Evolutionary conservation across 2,113 vertebrate genomes (phyloP).

Genomic region (Propithecus coquereli): DNA sequence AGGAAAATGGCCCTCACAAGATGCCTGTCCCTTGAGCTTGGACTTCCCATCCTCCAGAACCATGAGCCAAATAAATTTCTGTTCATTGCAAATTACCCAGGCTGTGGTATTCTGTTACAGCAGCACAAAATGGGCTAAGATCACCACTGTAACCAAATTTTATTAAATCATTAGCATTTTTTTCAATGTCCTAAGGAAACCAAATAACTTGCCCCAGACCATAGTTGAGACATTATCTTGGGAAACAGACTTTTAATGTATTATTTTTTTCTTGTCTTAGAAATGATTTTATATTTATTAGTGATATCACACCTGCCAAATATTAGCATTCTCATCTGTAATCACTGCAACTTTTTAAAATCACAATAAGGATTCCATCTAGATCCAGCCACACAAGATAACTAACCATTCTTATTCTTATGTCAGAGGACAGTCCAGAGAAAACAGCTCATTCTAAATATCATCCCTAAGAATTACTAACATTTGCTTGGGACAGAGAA

Average conservation of each 20-base stretch:
- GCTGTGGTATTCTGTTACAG: background rate
- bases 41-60: background rate
- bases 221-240: background rate
- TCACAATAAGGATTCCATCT: background rate
- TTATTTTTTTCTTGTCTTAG: background rate
- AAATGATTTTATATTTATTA: conserved; percentile 1
- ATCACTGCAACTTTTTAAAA: background rate
- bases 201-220: background rate
- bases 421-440: background rate
- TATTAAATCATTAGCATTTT: conserved; percentile 12
- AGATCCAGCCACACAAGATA: background rate
- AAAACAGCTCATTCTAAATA: conserved; percentile 3
- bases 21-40: background rate
- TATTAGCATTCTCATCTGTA: conserved; percentile 3
- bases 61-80: background rate
- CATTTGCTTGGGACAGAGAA: background rate
- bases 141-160: background rate
- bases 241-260: background rate
- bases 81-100: background rate
- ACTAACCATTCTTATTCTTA: background rate
- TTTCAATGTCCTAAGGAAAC: background rate
- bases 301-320: background rate
- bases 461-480: background rate
- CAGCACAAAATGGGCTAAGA: background rate
- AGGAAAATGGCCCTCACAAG: background rate